phyloP scores from a whole-genome alignment of 2,113 vertebrate genomes.

The Saiga tatarica region DNA sequence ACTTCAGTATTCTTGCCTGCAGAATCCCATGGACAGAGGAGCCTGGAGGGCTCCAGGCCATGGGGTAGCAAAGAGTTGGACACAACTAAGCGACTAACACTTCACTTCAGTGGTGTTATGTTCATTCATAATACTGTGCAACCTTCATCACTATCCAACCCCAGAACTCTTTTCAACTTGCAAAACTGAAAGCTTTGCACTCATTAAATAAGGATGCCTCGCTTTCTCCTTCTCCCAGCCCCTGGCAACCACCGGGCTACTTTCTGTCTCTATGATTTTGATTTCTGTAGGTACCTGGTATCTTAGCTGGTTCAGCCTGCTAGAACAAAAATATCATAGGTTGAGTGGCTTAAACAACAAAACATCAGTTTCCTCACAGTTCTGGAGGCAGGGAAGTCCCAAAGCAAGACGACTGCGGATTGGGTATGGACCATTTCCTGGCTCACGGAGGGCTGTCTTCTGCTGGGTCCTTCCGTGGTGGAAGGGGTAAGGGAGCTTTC shows the following conservation, averaged over 20 bases:
- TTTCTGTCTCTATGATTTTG: background rate
- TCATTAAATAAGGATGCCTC: background rate
- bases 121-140: background rate
- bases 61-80: background rate
- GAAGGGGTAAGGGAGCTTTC: background rate
- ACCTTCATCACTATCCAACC: background rate
- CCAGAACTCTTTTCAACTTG: background rate
- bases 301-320: background rate
- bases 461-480: no score
- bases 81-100: background rate
- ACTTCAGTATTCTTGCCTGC: background rate
- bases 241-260: background rate
- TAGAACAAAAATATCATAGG: background rate
- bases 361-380: background rate
- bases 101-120: background rate
- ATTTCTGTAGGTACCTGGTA: background rate
- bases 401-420: background rate
- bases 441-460: background rate
- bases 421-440: background rate
- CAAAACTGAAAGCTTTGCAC: background rate
- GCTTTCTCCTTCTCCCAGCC: background rate
- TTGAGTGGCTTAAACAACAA: background rate
- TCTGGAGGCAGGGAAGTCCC: background rate
- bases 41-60: background rate
- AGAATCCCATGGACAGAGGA: background rate